phyloP scores from a whole-genome alignment of 2,797 vertebrate genomes.

The Alcedo atthis region DNA sequence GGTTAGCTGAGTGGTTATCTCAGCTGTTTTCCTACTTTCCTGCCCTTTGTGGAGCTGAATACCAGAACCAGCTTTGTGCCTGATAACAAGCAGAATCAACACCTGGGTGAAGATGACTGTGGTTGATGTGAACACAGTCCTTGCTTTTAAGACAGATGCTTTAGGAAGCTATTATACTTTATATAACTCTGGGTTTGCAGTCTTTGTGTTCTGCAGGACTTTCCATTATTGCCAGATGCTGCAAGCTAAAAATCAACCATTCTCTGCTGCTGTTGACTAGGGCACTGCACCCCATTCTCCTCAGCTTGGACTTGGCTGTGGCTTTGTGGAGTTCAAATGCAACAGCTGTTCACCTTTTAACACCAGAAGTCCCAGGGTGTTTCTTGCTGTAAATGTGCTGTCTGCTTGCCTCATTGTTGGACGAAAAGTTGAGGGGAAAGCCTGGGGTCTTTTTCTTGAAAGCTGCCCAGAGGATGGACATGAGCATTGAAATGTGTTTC shows the following conservation, averaged over 20 bases:
- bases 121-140: background rate
- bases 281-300: background rate
- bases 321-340: background rate
- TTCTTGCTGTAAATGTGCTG: background rate
- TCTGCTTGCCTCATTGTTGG: background rate
- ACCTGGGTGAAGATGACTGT: background rate
- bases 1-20: background rate
- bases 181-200: background rate
- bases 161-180: background rate
- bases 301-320: background rate
- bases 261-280: background rate
- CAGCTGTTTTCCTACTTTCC: background rate
- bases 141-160: background rate
- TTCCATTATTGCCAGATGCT: background rate
- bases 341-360: conserved; percentile 36
- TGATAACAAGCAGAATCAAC: background rate
- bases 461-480: background rate
- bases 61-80: background rate
- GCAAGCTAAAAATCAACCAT: conserved; percentile 24
- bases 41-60: background rate
- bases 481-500: background rate
- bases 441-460: background rate
- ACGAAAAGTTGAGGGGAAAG: background rate
- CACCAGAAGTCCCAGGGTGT: background rate
- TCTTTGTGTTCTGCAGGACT: background rate